Evolutionary conservation across 53 echinoderm and acorn worm species (phyloP).

Genomic region (Paracentrotus lividus): DNA sequence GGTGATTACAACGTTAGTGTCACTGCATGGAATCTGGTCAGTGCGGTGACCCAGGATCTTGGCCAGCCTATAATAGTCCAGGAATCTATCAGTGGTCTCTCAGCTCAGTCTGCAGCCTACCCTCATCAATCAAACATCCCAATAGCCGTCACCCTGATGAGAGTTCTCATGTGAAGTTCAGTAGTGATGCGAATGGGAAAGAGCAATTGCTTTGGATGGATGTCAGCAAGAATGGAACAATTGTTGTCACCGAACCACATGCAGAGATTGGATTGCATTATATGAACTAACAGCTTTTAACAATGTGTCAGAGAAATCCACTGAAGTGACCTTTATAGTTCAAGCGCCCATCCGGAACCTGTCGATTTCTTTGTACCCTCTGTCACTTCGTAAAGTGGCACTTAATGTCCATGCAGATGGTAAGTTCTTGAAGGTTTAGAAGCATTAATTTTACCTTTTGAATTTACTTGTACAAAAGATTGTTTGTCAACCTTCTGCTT

Average conservation of each 20-base stretch:
- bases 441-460: too few species aligned
- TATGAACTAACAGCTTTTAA: conserved; percentile 83
- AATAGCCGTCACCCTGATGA: conserved; percentile 65
- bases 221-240: conserved; percentile 37
- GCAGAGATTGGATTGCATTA: conserved; percentile 69
- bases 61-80: conserved; percentile 37
- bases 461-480: too few species aligned
- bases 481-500: too few species aligned
- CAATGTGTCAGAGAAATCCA: conserved; percentile 74
- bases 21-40: conserved; percentile 82
- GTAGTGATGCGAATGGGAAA: conserved; percentile 46
- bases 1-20: conserved; percentile 83
- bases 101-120: conserved; percentile 71
- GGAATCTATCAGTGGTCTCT: conserved; percentile 73
- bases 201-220: neutral
- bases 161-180: conserved; percentile 81
- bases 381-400: conserved; percentile 50
- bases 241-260: conserved; percentile 60
- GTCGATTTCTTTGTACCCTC: conserved; percentile 61
- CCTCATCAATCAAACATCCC: conserved; percentile 60
- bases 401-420: conserved; percentile 79
- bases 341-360: conserved; percentile 77
- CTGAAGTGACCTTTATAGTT: conserved; percentile 67
- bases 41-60: conserved; percentile 13
- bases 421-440: too few species aligned